phyloP scores from a whole-genome alignment of 2,113 vertebrate genomes.

The Pygoscelis antarcticus region DNA sequence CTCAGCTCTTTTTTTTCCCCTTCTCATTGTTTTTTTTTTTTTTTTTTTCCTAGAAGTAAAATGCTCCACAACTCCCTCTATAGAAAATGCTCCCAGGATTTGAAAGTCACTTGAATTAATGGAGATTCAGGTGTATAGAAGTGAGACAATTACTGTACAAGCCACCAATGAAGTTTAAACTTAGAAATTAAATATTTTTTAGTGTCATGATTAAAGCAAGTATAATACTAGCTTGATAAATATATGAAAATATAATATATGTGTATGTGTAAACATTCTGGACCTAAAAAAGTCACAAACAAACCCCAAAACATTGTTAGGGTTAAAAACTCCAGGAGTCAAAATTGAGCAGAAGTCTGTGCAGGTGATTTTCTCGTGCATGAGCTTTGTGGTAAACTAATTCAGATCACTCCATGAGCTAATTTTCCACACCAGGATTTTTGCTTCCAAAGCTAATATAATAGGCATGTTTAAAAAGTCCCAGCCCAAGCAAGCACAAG shows the following conservation, averaged over 20 bases:
- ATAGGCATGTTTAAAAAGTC: background rate
- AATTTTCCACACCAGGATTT: background rate
- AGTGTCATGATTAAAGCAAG: background rate
- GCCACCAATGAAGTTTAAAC: background rate
- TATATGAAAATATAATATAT: background rate
- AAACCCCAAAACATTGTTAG: background rate
- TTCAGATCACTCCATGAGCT: background rate
- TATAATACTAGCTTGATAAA: background rate
- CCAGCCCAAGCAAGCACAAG: background rate
- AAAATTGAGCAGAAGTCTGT: background rate
- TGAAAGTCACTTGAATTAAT: background rate
- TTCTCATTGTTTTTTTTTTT: background rate
- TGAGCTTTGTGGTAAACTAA: background rate
- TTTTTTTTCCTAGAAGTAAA: background rate
- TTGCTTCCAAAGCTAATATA: background rate
- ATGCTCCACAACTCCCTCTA: background rate
- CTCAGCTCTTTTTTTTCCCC: rapidly evolving
- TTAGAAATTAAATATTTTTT: background rate
- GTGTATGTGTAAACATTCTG: background rate
- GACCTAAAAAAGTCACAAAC: background rate
- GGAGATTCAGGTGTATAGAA: background rate
- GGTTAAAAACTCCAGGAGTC: background rate
- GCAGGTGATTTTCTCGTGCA: background rate
- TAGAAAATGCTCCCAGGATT: background rate
- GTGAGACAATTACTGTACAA: background rate